phyloP scores from a whole-genome alignment of 2,113 vertebrate genomes.

The Charadrius vociferus region DNA sequence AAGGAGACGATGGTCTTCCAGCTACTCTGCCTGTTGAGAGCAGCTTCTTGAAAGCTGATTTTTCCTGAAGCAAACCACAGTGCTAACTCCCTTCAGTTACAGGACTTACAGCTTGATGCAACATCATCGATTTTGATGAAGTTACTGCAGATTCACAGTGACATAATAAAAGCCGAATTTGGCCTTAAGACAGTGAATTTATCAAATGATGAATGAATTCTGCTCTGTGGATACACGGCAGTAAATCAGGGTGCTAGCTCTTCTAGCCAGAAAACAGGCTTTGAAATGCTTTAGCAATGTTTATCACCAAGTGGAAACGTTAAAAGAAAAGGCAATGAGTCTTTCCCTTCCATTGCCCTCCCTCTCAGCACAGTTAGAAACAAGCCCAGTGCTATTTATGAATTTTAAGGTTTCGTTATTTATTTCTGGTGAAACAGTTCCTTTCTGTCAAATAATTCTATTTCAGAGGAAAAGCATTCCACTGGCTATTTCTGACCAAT shows the following conservation, averaged over 20 bases:
- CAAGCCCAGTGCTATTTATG: background rate
- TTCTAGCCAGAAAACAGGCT: background rate
- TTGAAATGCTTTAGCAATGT: background rate
- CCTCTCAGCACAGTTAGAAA: background rate
- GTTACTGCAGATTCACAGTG: background rate
- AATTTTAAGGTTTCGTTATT: background rate
- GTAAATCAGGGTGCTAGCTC: background rate
- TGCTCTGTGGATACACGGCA: background rate
- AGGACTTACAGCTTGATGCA: background rate
- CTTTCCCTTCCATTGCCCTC: background rate
- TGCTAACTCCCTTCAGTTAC: background rate
- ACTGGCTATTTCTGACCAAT: background rate
- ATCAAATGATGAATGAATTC: background rate
- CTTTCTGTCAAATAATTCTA: background rate
- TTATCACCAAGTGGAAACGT: background rate
- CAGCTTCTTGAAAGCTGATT: background rate
- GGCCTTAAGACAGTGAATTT: background rate
- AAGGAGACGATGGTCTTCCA: background rate
- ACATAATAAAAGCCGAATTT: background rate
- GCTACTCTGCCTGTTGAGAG: background rate
- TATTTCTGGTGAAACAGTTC: background rate
- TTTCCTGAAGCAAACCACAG: background rate
- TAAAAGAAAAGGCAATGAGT: background rate
- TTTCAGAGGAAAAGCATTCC: background rate
- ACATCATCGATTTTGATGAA: background rate